Percentiles rank a stretch among this genome's conserved stretches.
Evolutionary conservation across 2,113 vertebrate genomes (phyloP).

Genomic region (Solenodon paradoxus): DNA sequence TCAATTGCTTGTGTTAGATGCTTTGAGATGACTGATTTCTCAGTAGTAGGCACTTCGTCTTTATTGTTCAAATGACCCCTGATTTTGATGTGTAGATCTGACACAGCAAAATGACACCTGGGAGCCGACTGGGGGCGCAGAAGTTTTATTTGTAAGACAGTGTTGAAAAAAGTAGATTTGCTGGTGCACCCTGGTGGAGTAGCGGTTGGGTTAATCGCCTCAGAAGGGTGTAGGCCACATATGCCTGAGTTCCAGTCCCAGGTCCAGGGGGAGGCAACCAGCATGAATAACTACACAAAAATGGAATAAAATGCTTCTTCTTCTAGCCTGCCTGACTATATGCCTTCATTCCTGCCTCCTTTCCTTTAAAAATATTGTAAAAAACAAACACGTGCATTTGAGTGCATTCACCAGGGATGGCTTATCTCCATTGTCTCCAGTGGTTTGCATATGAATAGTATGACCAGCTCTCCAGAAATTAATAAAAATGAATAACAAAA

Average conservation of each 20-base stretch:
- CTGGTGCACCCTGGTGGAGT: too few species aligned
- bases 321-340: too few species aligned
- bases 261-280: too few species aligned
- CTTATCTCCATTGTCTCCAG: not conserved
- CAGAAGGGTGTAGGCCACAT: too few species aligned
- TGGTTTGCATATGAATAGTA: not conserved
- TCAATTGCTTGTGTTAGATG: not conserved
- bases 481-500: not conserved
- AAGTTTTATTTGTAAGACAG: not conserved
- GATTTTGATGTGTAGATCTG: not conserved
- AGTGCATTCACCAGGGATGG: not conserved
- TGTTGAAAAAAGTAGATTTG: conserved; percentile 15
- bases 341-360: too few species aligned
- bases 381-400: too few species aligned
- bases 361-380: too few species aligned
- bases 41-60: not conserved
- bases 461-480: not conserved
- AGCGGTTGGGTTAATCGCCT: too few species aligned
- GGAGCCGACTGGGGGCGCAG: not conserved
- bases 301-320: too few species aligned
- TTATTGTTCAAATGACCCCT: not conserved
- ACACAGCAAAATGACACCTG: not conserved
- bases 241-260: too few species aligned
- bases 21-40: not conserved
- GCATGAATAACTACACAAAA: too few species aligned